phyloP scores from a whole-genome alignment of 2,888 invertebrate species.

The Epinotia brunnichana region DNA sequence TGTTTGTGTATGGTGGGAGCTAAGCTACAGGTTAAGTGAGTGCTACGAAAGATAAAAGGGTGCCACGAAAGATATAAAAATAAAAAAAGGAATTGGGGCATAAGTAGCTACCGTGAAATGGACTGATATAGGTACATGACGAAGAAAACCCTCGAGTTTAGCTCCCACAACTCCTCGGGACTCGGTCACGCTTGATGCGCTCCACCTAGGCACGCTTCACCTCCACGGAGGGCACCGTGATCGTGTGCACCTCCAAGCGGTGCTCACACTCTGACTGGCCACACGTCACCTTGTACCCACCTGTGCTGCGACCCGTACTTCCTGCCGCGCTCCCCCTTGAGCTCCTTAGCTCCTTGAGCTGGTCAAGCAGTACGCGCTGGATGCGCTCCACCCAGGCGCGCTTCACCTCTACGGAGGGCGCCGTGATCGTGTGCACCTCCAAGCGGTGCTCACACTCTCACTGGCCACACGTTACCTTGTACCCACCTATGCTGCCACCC shows the following conservation, averaged over 20 bases:
- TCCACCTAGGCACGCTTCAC: conserved; percentile 95
- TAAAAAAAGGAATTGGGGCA: too few species aligned
- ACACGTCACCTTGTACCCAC: conserved; percentile 46
- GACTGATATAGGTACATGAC: too few species aligned
- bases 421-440: conserved; percentile 97
- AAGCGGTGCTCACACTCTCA: conserved; percentile 88
- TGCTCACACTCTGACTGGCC: conserved; percentile 83
- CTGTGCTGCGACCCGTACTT: conserved; percentile 87
- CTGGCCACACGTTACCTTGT: background rate
- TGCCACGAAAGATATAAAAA: too few species aligned
- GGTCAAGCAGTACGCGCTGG: conserved; percentile 94
- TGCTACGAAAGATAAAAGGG: too few species aligned
- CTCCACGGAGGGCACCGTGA: conserved; percentile 93
- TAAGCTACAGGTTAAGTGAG: too few species aligned
- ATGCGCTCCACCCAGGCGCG: conserved; percentile 96
- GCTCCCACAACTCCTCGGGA: too few species aligned
- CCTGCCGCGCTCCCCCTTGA: conserved; percentile 90
- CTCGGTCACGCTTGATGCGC: too few species aligned
- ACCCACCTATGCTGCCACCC: conserved; percentile 81
- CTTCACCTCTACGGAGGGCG: conserved; percentile 92
- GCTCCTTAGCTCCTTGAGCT: conserved; percentile 94
- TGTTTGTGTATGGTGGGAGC: too few species aligned
- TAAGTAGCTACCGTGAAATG: too few species aligned
- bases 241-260: conserved; percentile 95
- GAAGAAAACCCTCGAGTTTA: too few species aligned